Base-by-base conservation (phyloP, 1,140 invertebrate species). In the Bombus vancouverensis region DNA sequence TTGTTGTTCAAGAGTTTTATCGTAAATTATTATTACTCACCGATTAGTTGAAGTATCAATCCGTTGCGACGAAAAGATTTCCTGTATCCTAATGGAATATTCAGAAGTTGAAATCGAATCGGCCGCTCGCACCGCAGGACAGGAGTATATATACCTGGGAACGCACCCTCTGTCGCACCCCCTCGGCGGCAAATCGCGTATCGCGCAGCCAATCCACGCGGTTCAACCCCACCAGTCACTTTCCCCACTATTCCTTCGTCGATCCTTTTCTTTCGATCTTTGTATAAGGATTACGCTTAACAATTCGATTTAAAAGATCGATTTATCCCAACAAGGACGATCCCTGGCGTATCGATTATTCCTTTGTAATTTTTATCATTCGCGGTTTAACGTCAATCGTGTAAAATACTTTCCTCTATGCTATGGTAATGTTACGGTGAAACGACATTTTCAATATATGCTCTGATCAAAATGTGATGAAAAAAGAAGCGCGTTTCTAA, bases 91-190 rank as follows among this genome's bases (percentile, higher is more conserved):
- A 44, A 28, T 34, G 65, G 84, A 83, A 68, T 82, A 87, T 89
- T 87, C 84, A 71, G 66, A 71, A 83, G 87, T 81, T 87, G 79
- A 57, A 73, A 90, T 91, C 80, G 82, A 59, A 90, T 91, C 85
- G 77, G 68, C 72, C 77, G 81, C 82, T 90, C 53, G 70, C 47
- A 66, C 59, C 70, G 44, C 70, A 76, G 53, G 82, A 79, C 87
- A 57, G 75, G 84, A 87, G 87, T 87, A 88, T 91, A 90, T 91
- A 91, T 90, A 91, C 90, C 88, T 89, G 82, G 47, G 74, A 84
- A 91, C 82, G 81, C 85, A 92, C 87, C 90, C 90, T 88, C 80
- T 81, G 62, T 86, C 85, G 88, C 91, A 92, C 83, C 91, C 91
- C 91, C 91, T 89, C 82, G 42, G 62, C 65, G 78, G 66, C 77